Percentiles rank a stretch among this genome's conserved stretches.
Evolutionary conservation across 2,797 vertebrate genomes (phyloP).

Genomic region (Lateolabrax maculatus): DNA sequence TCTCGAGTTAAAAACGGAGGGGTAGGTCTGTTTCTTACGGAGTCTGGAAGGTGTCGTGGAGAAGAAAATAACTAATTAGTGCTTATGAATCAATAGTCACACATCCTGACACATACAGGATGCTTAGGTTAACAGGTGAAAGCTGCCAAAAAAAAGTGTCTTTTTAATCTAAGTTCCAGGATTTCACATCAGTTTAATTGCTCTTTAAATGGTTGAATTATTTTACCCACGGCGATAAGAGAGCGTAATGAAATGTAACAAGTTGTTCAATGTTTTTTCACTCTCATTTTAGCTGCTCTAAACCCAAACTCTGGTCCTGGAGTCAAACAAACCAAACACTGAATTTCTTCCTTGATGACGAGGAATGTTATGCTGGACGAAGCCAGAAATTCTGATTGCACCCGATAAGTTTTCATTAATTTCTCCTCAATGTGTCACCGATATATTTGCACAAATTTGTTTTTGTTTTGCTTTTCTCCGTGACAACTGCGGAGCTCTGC

Average conservation of each 20-base stretch:
- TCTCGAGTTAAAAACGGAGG: background rate
- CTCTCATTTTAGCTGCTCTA: background rate
- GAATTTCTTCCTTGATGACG: slow-evolving; percentile 7
- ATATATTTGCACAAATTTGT: background rate
- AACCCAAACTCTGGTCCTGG: background rate
- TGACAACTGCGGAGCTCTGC: background rate
- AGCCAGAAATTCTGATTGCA: slow-evolving; percentile 16
- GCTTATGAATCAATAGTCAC: background rate
- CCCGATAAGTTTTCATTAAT: slow-evolving; percentile 23
- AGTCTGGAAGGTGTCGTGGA: too few relatives aligned
- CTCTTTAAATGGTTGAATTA: background rate
- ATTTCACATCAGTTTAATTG: background rate
- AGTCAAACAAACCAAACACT: slow-evolving; percentile 32
- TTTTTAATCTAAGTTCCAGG: background rate
- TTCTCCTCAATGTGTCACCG: slow-evolving; percentile 1
- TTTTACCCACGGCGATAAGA: background rate
- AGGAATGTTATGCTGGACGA: background rate
- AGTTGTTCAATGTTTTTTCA: background rate
- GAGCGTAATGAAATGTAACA: background rate
- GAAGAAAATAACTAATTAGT: too few relatives aligned
- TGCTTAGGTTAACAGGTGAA: background rate
- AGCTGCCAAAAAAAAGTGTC: background rate
- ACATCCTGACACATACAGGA: background rate
- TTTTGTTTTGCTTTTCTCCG: background rate
- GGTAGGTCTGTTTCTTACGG: too few relatives aligned